Percentiles rank a stretch among this genome's conserved stretches.
These are phyloP conservation scores for Drosophila silvestris DNA, from an alignment of 2,888 invertebrate genomes.

Conservation along the genomic window DNA sequence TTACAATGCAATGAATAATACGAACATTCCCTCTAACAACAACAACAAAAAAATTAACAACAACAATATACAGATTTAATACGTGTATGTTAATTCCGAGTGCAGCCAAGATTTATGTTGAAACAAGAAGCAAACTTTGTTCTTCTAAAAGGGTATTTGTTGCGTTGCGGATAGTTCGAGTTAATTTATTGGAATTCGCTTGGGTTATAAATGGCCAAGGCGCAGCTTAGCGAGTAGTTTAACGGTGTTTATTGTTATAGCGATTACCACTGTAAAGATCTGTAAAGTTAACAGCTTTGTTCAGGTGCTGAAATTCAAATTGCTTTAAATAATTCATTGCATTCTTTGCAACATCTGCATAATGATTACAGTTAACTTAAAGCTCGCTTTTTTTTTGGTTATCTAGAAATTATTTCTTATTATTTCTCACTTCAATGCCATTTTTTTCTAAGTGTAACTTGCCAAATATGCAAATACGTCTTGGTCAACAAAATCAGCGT, in stretches of 20 bases:
- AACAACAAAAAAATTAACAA: constrained; percentile 7
- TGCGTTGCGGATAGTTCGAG: constrained; percentile 17
- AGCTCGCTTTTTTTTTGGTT: not conserved
- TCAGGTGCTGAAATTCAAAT: not conserved
- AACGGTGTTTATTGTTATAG: not conserved
- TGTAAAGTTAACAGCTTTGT: not conserved
- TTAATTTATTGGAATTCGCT: constrained; percentile 22
- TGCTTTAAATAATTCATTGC: not conserved
- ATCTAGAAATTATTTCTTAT: not conserved
- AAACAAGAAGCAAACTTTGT: constrained; percentile 37
- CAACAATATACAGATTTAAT: not conserved
- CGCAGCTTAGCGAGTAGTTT: not conserved
- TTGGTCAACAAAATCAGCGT: not conserved
- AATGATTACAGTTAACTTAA: not conserved
- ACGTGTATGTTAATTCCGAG: constrained; percentile 24
- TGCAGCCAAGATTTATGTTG: constrained; percentile 29
- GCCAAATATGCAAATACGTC: no score
- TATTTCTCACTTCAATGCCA: no score
- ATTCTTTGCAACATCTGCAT: not conserved
- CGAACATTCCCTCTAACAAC: constrained; percentile 9
- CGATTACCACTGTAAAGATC: not conserved
- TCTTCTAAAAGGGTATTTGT: constrained; percentile 11
- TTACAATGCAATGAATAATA: constrained; percentile 70
- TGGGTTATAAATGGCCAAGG: not conserved
- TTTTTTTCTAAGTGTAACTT: not conserved